These are phyloP conservation scores for Drosophila phalerata DNA, from an alignment of 2,888 invertebrate genomes.

Conservation along the genomic window DNA sequence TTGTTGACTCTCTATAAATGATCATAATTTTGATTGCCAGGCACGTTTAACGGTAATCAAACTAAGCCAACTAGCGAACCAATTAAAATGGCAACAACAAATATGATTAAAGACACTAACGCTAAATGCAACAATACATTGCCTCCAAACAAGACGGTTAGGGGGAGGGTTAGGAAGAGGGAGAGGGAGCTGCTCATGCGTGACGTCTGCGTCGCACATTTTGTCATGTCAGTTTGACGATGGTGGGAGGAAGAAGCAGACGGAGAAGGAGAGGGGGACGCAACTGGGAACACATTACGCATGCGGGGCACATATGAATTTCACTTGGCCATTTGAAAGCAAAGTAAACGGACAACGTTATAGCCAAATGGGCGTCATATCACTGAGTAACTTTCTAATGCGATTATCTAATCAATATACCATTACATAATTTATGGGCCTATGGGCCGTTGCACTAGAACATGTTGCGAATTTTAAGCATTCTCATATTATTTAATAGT, in stretches of 20 bases:
- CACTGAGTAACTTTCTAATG: conserved; percentile 69
- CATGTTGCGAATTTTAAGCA: conserved; percentile 34
- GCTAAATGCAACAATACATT: conserved; percentile 32
- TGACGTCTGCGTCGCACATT: conserved; percentile 44
- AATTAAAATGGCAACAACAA: conserved; percentile 54
- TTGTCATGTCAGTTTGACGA: conserved; percentile 46
- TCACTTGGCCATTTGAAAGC: conserved; percentile 77
- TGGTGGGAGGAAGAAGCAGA: conserved; percentile 3
- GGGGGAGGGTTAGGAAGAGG: no score
- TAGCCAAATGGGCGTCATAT: conserved; percentile 61
- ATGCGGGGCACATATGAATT: conserved; percentile 70
- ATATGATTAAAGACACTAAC: conserved; percentile 19
- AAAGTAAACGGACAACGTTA: conserved; percentile 41
- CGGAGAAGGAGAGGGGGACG: not conserved
- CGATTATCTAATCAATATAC: conserved; percentile 61
- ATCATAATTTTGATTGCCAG: conserved; percentile 48
- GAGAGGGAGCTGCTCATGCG: conserved; percentile 34
- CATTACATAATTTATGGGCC: conserved; percentile 21
- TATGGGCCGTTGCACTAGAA: conserved; percentile 36
- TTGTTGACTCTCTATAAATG: conserved; percentile 33
- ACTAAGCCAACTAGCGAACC: conserved; percentile 44
- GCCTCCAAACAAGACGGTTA: not conserved
- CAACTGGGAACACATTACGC: conserved; percentile 47
- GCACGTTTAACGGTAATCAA: conserved; percentile 56
- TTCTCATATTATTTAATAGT: not conserved